Evolutionary conservation across 2,113 vertebrate genomes (phyloP), one percentile per base, ranked within the genome.

Genomic region (Syngnathus typhle): DNA sequence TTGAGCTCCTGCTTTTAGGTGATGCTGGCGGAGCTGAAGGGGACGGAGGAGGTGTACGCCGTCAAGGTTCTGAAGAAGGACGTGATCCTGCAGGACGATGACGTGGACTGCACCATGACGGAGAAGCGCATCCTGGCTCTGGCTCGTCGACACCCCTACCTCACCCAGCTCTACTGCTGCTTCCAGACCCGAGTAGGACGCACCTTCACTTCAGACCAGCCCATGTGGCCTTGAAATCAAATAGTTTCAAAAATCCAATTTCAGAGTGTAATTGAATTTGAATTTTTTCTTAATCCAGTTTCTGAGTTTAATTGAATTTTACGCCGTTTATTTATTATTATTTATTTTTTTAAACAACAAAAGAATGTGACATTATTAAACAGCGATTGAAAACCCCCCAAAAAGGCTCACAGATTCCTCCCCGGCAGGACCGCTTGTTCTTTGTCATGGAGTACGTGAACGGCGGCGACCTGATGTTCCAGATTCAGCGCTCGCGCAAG

Each of bases 401-500:
- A 9, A 41, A 41, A 9, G 27, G 27, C 27, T 32, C 27, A 32
- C 27, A 32, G 27, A 32, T 32, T 32, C 27, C 27, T 32, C 39
- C 6, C 39, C 59, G 13, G 74, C 91, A 99, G 96, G 96, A 99
- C 85, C 96, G 96, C 71, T 93, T 99, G 84, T 99, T 99, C 86
- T 99, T 99, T 67, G 96, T 99, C 77, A 99, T 99, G 96, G 96
- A 99, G 64, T 99, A 99, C 79, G 96, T 99, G 77, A 99, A 99
- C 5, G 96, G 96, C 82, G 96, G 96, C 85, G 96, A 99, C 88
- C 91, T 99, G 79, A 99, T 99, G 96, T 99, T 99, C 87, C 96
- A 99, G 90, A 99, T 99, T 80, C 96, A 99, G 81, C 93, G 96
- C 76, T 99, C 96, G 38, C 92, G 96, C 82, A 99, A 99, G 88